Evolutionary conservation across 2,888 invertebrate genomes (phyloP).

Genomic region (Drosophila limbata): DNA sequence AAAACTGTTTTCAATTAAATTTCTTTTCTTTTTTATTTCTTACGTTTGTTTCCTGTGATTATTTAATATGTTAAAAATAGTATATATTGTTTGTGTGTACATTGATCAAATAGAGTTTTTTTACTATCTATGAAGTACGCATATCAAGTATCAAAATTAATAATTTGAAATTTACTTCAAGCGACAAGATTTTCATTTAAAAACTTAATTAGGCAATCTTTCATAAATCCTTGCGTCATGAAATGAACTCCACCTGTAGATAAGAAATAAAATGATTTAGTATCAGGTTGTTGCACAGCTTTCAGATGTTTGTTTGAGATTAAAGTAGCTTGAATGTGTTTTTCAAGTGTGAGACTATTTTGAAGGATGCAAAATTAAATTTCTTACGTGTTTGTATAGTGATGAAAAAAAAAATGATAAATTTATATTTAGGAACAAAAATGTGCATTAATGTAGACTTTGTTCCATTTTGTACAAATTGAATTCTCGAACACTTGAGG

Average conservation of each 20-base stretch:
- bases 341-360: constrained; percentile 40
- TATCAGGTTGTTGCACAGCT: constrained; percentile 17
- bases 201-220: background rate
- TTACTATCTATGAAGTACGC: no score
- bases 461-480: background rate
- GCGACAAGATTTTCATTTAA: background rate
- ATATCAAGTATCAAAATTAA: no score
- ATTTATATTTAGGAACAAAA: background rate
- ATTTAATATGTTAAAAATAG: background rate
- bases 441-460: background rate
- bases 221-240: constrained; percentile 16
- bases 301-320: constrained; percentile 10
- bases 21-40: background rate
- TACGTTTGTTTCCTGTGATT: background rate
- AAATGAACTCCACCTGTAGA: background rate
- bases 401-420: no score
- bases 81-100: background rate
- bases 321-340: constrained; percentile 1
- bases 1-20: constrained; percentile 6
- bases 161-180: background rate
- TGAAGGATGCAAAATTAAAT: background rate
- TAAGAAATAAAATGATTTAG: constrained; percentile 30
- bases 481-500: background rate
- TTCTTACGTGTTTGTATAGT: no score
- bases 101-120: no score